These are phyloP conservation scores for Polyodon spathula DNA, from an alignment of 2,113 vertebrate genomes.

Conservation along the genomic window DNA sequence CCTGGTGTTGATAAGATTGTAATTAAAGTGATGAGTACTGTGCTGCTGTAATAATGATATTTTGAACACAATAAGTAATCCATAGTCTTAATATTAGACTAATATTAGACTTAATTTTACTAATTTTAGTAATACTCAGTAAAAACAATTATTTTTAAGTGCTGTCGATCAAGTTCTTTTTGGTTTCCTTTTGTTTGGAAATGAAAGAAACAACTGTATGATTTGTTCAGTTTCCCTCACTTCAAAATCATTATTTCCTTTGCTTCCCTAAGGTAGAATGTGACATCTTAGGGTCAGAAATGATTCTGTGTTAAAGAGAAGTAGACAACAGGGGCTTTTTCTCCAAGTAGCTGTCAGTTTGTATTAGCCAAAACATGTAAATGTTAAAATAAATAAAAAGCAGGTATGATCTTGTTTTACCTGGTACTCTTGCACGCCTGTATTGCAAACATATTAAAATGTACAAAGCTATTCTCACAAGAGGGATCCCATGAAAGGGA, in stretches of 20 bases:
- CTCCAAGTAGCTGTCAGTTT: constrained; percentile 39
- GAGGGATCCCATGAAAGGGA: background rate
- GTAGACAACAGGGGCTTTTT: constrained; percentile 29
- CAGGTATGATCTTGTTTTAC: background rate
- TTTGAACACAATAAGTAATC: background rate
- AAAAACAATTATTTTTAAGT: too few relatives aligned
- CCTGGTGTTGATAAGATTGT: constrained; percentile 52
- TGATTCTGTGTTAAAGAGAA: constrained; percentile 31
- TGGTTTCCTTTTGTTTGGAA: background rate
- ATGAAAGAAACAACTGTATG: background rate
- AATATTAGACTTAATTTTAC: background rate
- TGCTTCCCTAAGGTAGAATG: constrained; percentile 29
- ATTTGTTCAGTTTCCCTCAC: constrained; percentile 15
- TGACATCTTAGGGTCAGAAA: constrained; percentile 34
- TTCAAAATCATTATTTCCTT: constrained; percentile 9
- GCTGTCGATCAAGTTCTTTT: too few relatives aligned
- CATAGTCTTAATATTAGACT: background rate
- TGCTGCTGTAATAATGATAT: constrained; percentile 41
- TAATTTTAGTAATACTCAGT: too few relatives aligned
- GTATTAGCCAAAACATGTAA: constrained; percentile 30
- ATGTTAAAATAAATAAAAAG: constrained; percentile 7
- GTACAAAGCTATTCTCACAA: background rate
- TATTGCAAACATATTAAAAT: background rate
- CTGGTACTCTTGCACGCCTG: background rate
- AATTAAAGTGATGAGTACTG: constrained; percentile 55